These are phyloP conservation scores for Crocidura indochinensis DNA, from an alignment of 2,797 vertebrate species.

Conservation along the genomic window DNA sequence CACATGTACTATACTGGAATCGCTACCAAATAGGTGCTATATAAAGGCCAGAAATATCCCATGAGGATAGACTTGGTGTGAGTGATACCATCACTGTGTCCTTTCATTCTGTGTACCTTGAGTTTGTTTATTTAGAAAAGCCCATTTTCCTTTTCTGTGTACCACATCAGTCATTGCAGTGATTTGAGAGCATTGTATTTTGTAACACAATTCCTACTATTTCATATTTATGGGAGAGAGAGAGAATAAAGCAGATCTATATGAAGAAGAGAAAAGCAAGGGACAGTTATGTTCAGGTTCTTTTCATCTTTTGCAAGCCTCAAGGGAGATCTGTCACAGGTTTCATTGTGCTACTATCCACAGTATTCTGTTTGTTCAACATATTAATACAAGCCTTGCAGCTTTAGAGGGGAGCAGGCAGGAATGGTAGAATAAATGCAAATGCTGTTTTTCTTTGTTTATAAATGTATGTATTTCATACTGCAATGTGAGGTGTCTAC, in stretches of 20 bases:
- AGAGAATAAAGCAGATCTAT: not conserved
- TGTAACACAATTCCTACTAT: not conserved
- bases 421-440: not conserved
- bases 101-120: not conserved
- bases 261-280: not conserved
- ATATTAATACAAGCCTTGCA: not conserved
- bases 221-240: not conserved
- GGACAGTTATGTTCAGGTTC: not conserved
- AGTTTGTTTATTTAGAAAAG: conserved; percentile 49
- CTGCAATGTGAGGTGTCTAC: not conserved
- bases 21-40: not conserved
- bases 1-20: not conserved
- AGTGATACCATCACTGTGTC: not conserved
- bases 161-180: not conserved
- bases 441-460: not conserved
- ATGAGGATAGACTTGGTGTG: conserved; percentile 31
- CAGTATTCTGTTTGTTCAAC: not conserved
- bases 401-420: not conserved
- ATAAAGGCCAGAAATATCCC: conserved; percentile 17
- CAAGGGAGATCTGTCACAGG: not conserved
- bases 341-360: not conserved
- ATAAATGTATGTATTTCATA: not conserved
- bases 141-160: not conserved
- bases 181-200: not conserved
- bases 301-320: not conserved